These are phyloP conservation scores for Hypanus sabinus DNA, from an alignment of 2,113 vertebrate species.

Conservation along the genomic window DNA sequence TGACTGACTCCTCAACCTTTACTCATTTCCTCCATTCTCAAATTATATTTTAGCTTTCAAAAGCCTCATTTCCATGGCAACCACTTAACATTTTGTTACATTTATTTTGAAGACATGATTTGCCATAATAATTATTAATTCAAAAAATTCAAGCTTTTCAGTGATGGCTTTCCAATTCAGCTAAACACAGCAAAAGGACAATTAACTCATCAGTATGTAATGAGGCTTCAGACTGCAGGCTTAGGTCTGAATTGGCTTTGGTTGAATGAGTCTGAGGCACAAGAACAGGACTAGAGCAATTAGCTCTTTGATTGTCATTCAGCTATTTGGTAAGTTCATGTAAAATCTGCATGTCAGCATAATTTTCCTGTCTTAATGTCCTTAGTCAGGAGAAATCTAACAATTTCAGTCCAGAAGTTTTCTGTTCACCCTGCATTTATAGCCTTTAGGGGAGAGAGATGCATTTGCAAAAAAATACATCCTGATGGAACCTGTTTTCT, in stretches of 20 bases:
- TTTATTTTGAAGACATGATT: background rate
- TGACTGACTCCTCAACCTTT: no score
- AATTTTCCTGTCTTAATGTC: background rate
- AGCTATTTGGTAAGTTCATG: background rate
- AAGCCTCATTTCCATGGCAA: no score
- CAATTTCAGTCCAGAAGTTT: background rate
- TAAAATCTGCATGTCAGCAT: background rate
- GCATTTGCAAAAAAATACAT: background rate
- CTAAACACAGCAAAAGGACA: background rate
- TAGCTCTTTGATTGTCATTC: background rate
- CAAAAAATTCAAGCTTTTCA: background rate
- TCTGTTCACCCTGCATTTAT: background rate
- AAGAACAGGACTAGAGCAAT: background rate
- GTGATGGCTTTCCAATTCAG: background rate
- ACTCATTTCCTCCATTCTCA: no score
- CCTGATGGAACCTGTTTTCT: background rate
- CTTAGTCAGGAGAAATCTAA: background rate
- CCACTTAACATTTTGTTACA: no score
- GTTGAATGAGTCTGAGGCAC: background rate
- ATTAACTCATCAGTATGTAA: background rate
- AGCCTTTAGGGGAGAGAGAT: background rate
- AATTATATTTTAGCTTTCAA: background rate
- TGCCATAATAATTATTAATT: background rate
- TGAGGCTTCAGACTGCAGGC: background rate
- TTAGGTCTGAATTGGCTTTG: background rate